Percentiles rank a stretch among this genome's conserved stretches.
These are phyloP conservation scores for Gymnothorax reevesii DNA, from an alignment of 2,797 vertebrate species.

Conservation along the genomic window DNA sequence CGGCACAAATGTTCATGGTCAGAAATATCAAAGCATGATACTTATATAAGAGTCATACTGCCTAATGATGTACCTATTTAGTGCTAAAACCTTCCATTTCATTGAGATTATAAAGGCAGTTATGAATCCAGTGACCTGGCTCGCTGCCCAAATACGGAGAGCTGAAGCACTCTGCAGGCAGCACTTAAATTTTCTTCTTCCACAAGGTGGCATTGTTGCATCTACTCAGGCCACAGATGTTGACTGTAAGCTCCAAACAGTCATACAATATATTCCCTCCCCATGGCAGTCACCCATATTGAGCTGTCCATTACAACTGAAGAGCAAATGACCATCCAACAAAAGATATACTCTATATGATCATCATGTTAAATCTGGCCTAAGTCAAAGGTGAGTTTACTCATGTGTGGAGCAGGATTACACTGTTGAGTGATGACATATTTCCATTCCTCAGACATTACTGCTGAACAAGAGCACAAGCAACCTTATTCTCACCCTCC, in stretches of 20 bases:
- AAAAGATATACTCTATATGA: neutral
- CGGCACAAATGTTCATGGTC: neutral
- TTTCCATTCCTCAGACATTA: neutral
- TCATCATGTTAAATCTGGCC: neutral
- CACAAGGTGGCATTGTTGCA: slow-evolving; percentile 45
- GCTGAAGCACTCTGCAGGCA: neutral
- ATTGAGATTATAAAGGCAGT: slow-evolving; percentile 4
- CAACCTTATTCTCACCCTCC: neutral
- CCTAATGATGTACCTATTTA: neutral
- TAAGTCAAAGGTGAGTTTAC: neutral
- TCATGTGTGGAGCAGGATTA: neutral
- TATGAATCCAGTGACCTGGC: neutral
- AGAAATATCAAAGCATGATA: neutral
- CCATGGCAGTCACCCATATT: neutral
- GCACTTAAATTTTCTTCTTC: neutral
- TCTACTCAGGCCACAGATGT: neutral
- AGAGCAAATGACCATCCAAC: neutral
- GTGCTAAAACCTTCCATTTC: slow-evolving; percentile 17
- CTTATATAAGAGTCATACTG: slow-evolving; percentile 2
- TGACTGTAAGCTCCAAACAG: neutral
- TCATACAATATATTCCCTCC: neutral
- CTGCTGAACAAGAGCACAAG: neutral
- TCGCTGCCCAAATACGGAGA: neutral
- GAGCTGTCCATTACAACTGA: neutral
- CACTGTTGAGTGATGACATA: neutral